Evolutionary conservation across 2,888 invertebrate species (phyloP).

Genomic region (Muschampia plurimacula): DNA sequence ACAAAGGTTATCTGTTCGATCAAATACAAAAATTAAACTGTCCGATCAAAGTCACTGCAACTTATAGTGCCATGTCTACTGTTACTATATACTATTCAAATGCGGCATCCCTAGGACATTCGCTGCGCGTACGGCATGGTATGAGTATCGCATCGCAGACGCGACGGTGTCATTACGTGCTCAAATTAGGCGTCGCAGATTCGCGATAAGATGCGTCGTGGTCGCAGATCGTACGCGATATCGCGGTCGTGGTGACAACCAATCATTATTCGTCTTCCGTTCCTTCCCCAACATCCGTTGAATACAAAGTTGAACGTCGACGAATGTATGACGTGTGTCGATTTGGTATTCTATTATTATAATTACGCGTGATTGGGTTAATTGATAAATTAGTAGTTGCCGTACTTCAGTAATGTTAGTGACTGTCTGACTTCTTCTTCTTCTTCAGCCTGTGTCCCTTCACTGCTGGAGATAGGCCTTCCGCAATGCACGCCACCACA

Average conservation of each 20-base stretch:
- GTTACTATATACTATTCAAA: too few relatives aligned
- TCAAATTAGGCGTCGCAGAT: conserved; percentile 18
- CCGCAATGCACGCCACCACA: too few relatives aligned
- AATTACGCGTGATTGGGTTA: background rate
- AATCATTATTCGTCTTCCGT: conserved; percentile 8
- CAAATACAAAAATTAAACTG: background rate
- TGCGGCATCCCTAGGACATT: background rate
- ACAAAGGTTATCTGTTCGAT: too few relatives aligned
- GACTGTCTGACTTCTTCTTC: too few relatives aligned
- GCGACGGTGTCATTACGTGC: background rate
- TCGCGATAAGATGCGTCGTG: conserved; percentile 24
- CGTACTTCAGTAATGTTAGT: too few relatives aligned
- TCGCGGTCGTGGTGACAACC: conserved; percentile 6
- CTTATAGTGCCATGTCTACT: too few relatives aligned
- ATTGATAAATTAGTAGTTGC: background rate
- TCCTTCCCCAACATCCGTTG: conserved; percentile 17
- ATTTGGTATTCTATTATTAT: background rate
- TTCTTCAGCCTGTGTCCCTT: too few relatives aligned
- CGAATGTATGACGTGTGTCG: background rate
- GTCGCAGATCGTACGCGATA: conserved; percentile 27
- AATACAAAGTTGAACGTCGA: conserved; percentile 14
- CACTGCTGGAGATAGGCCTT: too few relatives aligned
- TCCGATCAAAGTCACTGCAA: too few relatives aligned
- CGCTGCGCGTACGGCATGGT: background rate
- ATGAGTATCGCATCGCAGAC: conserved; percentile 13